phyloP scores from a whole-genome alignment of 2,113 vertebrate genomes.

The Serinus canaria region DNA sequence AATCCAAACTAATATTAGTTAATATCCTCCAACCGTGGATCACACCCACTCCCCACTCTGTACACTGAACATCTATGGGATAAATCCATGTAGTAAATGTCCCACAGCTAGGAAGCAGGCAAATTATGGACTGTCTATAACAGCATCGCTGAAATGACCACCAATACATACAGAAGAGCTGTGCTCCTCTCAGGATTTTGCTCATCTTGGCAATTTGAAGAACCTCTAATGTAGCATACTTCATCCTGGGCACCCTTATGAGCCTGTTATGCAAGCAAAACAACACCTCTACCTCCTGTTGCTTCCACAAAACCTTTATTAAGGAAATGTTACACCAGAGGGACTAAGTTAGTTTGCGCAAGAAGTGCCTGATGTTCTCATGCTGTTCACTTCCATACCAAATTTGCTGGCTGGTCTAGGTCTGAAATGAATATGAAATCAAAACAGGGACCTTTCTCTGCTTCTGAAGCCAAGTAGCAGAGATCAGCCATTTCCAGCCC shows the following conservation, averaged over 20 bases:
- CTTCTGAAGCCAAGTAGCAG: not conserved
- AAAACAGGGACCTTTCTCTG: not conserved
- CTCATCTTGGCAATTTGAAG: not conserved
- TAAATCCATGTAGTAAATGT: not conserved
- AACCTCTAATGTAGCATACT: not conserved
- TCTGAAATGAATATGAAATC: not conserved
- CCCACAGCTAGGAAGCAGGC: not conserved
- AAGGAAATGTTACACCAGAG: not conserved
- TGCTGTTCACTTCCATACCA: not conserved
- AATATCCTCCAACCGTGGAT: not conserved
- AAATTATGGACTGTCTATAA: not conserved
- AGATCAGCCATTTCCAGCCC: not conserved
- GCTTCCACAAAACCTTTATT: not conserved
- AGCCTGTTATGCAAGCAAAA: not conserved
- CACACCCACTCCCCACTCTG: not conserved
- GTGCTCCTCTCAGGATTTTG: not conserved
- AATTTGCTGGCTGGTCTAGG: not conserved
- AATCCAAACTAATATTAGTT: not conserved
- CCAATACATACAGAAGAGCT: not conserved
- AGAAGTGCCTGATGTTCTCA: not conserved
- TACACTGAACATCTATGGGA: not conserved
- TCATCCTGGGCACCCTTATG: not conserved
- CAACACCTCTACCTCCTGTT: not conserved
- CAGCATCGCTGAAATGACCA: not conserved
- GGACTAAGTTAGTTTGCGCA: not conserved